Evolutionary conservation across 2,113 vertebrate genomes (phyloP).

Genomic region (Gulo gulo): DNA sequence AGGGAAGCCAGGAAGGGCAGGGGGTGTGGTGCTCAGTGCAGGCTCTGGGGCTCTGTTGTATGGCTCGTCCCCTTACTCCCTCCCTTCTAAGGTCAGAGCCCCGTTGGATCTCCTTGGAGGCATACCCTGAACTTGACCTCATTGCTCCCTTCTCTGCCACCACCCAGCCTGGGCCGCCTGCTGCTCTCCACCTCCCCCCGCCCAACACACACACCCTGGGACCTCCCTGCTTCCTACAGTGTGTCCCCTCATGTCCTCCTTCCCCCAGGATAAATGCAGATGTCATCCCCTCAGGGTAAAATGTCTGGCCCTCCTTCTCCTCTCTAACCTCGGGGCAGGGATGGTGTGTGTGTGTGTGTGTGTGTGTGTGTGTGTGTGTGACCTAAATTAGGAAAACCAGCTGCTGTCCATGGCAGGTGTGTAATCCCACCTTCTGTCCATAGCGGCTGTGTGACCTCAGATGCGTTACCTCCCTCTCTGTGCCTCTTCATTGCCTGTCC

Average conservation of each 20-base stretch:
- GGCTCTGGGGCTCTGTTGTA: rapidly evolving
- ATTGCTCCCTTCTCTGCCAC: neutral
- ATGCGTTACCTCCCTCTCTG: neutral
- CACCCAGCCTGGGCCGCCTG: rapidly evolving
- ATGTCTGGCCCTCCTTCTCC: neutral
- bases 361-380: too few relatives aligned
- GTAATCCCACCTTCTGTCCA: too few relatives aligned
- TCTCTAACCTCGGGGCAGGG: neutral
- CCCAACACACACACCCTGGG: neutral
- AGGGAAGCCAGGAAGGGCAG: neutral
- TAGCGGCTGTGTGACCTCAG: neutral
- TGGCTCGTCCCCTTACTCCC: rapidly evolving
- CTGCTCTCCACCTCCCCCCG: neutral
- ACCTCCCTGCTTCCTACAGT: neutral
- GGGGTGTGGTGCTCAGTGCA: rapidly evolving
- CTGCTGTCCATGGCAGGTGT: rapidly evolving
- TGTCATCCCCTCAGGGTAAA: neutral
- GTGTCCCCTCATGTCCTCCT: neutral
- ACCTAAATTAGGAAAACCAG: neutral
- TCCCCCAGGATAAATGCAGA: neutral
- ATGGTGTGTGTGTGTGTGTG: too few relatives aligned
- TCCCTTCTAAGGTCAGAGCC: rapidly evolving
- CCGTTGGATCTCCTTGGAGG: rapidly evolving
- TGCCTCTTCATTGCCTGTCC: neutral
- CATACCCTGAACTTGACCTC: neutral